These are phyloP conservation scores for Biston stratarius DNA, from an alignment of 2,888 invertebrate genomes.

Conservation along the genomic window DNA sequence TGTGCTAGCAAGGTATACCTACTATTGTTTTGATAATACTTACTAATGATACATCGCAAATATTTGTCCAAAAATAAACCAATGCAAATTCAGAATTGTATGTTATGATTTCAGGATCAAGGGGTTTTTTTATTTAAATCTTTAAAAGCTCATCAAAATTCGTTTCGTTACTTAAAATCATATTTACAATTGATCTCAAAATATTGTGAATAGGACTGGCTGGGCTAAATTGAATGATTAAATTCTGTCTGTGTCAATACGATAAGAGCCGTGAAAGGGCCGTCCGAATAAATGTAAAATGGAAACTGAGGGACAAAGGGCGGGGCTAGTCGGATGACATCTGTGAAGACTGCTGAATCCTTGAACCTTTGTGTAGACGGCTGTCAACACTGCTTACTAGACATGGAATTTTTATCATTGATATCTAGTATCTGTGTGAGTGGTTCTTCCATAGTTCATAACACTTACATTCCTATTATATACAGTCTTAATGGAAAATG, in stretches of 20 bases:
- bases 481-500: background rate
- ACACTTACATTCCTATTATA: background rate
- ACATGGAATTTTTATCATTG: slow-evolving; percentile 27
- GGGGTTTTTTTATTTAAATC: too few relatives aligned
- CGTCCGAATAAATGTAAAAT: slow-evolving; percentile 70
- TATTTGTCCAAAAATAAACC: too few relatives aligned
- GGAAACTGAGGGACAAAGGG: slow-evolving; percentile 72
- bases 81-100: too few relatives aligned
- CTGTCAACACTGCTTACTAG: slow-evolving; percentile 42
- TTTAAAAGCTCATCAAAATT: slow-evolving; percentile 21
- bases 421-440: background rate
- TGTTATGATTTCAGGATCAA: too few relatives aligned
- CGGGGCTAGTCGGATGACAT: slow-evolving; percentile 69
- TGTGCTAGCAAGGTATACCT: background rate
- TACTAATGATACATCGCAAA: too few relatives aligned
- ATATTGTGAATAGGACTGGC: slow-evolving; percentile 64
- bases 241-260: slow-evolving; percentile 77
- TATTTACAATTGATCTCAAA: slow-evolving; percentile 47
- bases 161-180: slow-evolving; percentile 47
- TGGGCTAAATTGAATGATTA: slow-evolving; percentile 74
- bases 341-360: slow-evolving; percentile 62
- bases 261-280: slow-evolving; percentile 76
- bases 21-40: too few relatives aligned
- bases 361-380: slow-evolving; percentile 54
- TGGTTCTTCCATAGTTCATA: background rate